Evolutionary conservation across 1,140 invertebrate genomes (phyloP), one percentile per base, ranked within the genome.

Genomic region (Heliconius hermathena): DNA sequence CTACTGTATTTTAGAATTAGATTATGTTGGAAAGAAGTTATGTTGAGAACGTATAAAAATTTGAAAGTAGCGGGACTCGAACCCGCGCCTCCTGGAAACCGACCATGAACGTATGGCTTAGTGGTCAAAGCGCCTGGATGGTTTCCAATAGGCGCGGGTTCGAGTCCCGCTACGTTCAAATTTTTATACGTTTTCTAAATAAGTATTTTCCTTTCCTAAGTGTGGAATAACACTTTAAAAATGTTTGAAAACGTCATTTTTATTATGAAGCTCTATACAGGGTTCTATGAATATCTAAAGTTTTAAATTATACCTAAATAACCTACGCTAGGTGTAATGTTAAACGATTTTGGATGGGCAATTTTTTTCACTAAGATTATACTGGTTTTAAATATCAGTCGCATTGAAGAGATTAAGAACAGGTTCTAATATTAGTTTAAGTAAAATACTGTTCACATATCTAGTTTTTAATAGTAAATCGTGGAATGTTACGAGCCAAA

Each of bases 281-380:
- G 1, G 60, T 29, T 5, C 22, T 26, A 29, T 66, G 26, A 8
- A 22, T 66, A 66, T 1, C 9, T 16, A 60, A 60, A 1, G 1
- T 29, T 29, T 66, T 16, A 66, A 66, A 29, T 6, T 26, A 18
- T 38, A n/a, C n/a, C n/a, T n/a, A 3, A 38, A 20, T n/a, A 72
- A 72, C 5, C 16, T 38, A 41, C 8, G 71, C 71, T 38, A 11
- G 71, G 16, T 41, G 36, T 72, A 72, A 72, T 38, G 36, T 72
- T 41, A 72, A 72, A 38, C 71, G 71, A 72, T 72, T 72, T 72
- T 72, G 33, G 71, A 72, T 72, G 71, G 71, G 71, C 36, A 72
- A 22, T 72, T 72, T 72, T 72, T 72, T 41, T n/a, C n/a, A 66
- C 22, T 66, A 66, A 66, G 26, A 66, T 66, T 66, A 66, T 29